Percentiles rank a stretch among this genome's conserved stretches.
Evolutionary conservation across 1,140 invertebrate species (phyloP).

Genomic region (Cephus cinctus): DNA sequence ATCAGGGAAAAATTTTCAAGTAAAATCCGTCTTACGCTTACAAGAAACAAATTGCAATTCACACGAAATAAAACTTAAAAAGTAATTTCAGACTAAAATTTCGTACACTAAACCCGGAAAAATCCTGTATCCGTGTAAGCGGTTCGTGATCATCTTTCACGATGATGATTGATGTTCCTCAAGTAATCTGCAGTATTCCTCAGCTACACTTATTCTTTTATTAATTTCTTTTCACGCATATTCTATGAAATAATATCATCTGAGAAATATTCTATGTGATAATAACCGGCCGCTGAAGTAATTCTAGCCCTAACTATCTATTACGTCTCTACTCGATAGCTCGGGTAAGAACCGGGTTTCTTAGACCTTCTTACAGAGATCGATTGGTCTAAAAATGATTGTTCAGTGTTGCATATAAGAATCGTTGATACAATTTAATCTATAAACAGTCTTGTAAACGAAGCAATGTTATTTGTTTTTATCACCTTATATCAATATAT

Average conservation of each 20-base stretch:
- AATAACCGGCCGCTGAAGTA: background rate
- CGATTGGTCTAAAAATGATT: too few species aligned
- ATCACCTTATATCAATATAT: too few species aligned
- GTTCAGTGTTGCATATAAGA: too few species aligned
- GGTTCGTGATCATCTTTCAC: too few species aligned
- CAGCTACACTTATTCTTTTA: conserved; percentile 9
- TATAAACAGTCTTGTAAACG: too few species aligned
- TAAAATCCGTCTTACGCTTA: conserved; percentile 59
- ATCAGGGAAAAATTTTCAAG: conserved; percentile 99
- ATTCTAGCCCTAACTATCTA: too few species aligned
- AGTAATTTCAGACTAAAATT: conserved; percentile 13
- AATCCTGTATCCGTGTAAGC: conserved; percentile 1
- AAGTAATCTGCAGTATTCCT: background rate
- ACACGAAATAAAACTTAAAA: conserved; percentile 37
- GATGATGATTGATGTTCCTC: background rate
- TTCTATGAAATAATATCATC: conserved; percentile 4
- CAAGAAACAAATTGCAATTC: conserved; percentile 28
- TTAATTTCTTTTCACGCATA: too few species aligned
- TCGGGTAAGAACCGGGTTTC: too few species aligned
- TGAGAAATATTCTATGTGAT: conserved; percentile 1
- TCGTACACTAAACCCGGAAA: background rate
- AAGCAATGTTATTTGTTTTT: too few species aligned
- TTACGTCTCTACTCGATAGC: too few species aligned
- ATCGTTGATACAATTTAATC: too few species aligned
- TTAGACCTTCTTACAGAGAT: too few species aligned